Evolutionary conservation across 2,113 vertebrate genomes (phyloP), one percentile per base, ranked within the genome.

Genomic region (Benitochromis conjunctus): DNA sequence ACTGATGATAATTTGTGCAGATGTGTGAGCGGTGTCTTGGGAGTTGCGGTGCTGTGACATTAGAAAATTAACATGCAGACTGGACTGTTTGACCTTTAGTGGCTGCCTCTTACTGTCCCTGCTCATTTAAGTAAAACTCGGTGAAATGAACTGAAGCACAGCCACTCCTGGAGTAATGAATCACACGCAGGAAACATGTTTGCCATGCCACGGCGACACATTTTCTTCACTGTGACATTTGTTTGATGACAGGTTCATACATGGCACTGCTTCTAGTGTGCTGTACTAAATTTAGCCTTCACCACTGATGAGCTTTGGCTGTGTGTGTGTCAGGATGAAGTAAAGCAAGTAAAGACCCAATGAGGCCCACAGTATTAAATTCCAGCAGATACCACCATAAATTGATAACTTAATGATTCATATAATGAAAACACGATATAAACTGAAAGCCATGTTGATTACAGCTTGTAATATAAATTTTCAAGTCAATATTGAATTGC

Each of bases 1-100:
- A 43, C 51, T 88, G 91, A 93, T 80, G 85, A 66, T 92, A 60
- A 93, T 89, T 80, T 53, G 81, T 84, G 82, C 86, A 81, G 86
- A 92, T 88, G 86, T 88, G 90, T 11, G 57, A 89, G 87, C 74
- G 71, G 85, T 82, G 89, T 84, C 58, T 58, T 13, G 13, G 43
- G 69, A 62, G 53, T 77, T 21, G 51, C 41, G 84, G 69, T 83
- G 57, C 62, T 80, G 60, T 80, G 84, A 92, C 90, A 79, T 91
- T 86, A 90, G 80, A 93, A 79, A 81, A 94, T 95, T 94, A 96
- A 91, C 93, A 95, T 93, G 94, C 92, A 62, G 57, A 76, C 87
- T 56, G 74, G 84, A 81, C 90, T 87, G 69, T 82, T 88, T 94
- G 94, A 95, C 93, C 93, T 95, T 95, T 93, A 80, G 86, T 29